Base-by-base conservation (phyloP, 92 coral and sea anemone genomes). In the Epizoanthus ramosus region DNA sequence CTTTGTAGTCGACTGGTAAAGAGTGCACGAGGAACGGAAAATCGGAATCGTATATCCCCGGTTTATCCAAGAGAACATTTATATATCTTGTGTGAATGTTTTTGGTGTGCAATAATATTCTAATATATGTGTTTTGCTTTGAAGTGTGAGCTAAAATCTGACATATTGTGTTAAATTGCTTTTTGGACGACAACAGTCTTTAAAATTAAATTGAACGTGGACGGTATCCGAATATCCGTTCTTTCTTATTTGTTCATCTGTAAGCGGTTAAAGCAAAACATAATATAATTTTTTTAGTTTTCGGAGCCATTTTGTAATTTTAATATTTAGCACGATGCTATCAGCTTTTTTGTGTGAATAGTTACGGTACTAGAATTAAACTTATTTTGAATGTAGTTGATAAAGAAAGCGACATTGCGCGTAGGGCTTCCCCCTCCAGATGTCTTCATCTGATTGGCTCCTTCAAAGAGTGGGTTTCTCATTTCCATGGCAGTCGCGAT, bases 371-470 rank as follows among this genome's bases (percentile, higher is more conserved):
- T 45, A 4, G n/a, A n/a, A n/a, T n/a, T n/a, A n/a, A n/a, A 24
- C 58, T 1, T 67, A 19, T 23, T 8, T 39, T 12, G n/a, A 19
- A 28, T 15, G 41, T 14, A 65, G 28, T 65, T 22, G 14, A 28
- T 65, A 37, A 58, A 52, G 18, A 39, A 59, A 76, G 66, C 54
- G 16, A 19, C 31, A 17, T 23, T 31, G 61, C 59, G 82, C 82
- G 82, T 60, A 69, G 82, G 52, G 63, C 82, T 73, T 35, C 71
- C 79, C 71, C 66, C 75, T 70, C 80, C 88, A 88, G 87, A 84
- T 88, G 88, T 79, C 63, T 16, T 9, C 53, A 8, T 85, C 25
- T 88, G 88, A 84, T 88, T 88, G 92, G 88, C 74, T 85, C 47
- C 8, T 68, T 64, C 53, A 52, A 15, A 31, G 86, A 45, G 57